These are phyloP conservation scores for Otocyon megalotis DNA, from an alignment of 2,113 vertebrate genomes.

Conservation along the genomic window DNA sequence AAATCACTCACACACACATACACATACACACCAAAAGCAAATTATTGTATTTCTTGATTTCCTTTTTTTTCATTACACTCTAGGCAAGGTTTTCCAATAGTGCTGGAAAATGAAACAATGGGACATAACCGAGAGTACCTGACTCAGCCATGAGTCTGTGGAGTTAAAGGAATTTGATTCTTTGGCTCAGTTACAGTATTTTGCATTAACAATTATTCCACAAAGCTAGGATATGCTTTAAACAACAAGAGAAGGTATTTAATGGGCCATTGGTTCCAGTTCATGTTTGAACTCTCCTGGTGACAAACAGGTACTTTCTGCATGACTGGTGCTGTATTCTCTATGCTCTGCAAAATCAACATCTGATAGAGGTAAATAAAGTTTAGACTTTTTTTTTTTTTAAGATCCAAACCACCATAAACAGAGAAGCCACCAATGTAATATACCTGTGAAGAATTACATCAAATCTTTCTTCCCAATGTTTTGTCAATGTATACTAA, in stretches of 20 bases:
- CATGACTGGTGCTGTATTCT: background rate
- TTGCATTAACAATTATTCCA: constrained; percentile 59
- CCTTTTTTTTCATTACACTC: background rate
- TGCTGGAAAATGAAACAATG: background rate
- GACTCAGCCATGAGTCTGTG: background rate
- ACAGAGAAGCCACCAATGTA: background rate
- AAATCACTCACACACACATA: background rate
- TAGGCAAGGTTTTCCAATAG: background rate
- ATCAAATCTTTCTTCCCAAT: background rate
- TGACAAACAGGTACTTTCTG: constrained; percentile 50
- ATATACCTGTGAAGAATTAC: background rate
- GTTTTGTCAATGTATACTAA: background rate
- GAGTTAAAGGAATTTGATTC: constrained; percentile 28
- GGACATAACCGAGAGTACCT: background rate
- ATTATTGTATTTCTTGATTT: background rate
- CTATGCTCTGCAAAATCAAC: constrained; percentile 43
- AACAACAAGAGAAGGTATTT: constrained; percentile 51
- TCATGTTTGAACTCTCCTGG: constrained; percentile 11
- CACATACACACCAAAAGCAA: background rate
- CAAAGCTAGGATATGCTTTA: constrained; percentile 65
- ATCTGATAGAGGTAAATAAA: constrained; percentile 4
- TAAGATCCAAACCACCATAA: background rate
- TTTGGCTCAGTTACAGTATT: background rate
- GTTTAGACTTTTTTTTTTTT: background rate
- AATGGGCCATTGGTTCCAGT: constrained; percentile 45